Base-by-base conservation (phyloP, 1,140 invertebrate genomes). In the Drosophila serrata region DNA sequence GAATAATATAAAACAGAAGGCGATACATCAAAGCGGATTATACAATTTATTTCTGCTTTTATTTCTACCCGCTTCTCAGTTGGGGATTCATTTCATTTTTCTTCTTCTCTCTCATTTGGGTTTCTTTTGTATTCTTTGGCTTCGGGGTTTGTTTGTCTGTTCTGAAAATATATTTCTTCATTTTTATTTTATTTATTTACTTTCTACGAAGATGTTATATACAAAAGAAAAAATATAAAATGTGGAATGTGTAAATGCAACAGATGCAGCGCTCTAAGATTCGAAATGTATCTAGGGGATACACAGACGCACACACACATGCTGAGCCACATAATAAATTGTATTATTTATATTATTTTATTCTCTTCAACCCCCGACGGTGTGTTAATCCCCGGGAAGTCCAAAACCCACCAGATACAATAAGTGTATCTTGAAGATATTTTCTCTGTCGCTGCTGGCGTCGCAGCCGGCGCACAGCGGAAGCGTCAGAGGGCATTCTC, bases 261-360 rank as follows among this genome's bases (percentile, higher is more conserved):
- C 82, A 60, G 59, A 56, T 67, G 62, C 51, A 80, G 29, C 29
- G 55, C 58, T 49, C 39, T 55, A 40, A 72, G 29, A 51, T 55
- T 56, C 58, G n/a, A 58, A 24, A 77, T 46, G 58, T 53, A 62
- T 69, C 46, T 62, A 39, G 48, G 13, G 43, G 6, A 42, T 12
- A 31, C 7, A 31, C 60, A 75, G 74, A 79, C 45, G 11, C 17
- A 39, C n/a, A 46, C 51, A 61, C 70, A 73, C 79, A 82, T 64
- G 79, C 60, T 51, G 65, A 22, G 72, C 65, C 65, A 55, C 65
- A 43, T 84, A 86, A 87, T 90, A 88, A 90, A 84, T 85, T 90
- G 77, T 84, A 88, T 90, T 90, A 88, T 90, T 90, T 88, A 84
- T 88, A 78, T 81, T 88, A 88, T 88, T 90, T 88, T 90, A 87